Percentiles rank a stretch among this genome's conserved stretches.
phyloP scores from a whole-genome alignment of 2,888 invertebrate genomes.

The Ferrisia virgata region DNA sequence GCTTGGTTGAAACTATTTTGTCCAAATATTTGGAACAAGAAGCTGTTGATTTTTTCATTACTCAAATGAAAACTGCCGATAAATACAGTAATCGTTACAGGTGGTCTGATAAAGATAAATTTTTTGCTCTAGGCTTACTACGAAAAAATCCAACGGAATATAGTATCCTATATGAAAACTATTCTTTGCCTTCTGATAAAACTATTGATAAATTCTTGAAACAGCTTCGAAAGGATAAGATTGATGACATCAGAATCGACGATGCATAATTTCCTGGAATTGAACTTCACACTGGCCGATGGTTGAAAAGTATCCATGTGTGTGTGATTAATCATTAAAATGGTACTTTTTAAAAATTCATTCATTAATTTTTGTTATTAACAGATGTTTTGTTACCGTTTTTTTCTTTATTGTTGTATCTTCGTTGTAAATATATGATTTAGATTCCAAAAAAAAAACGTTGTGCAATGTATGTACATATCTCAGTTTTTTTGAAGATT shows the following conservation, averaged over 20 bases:
- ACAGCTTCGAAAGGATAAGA: neutral
- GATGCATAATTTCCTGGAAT: neutral
- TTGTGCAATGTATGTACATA: neutral
- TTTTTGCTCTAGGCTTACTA: constrained; percentile 29
- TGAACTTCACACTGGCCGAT: neutral
- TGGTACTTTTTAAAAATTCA: neutral
- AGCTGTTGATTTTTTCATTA: constrained; percentile 38
- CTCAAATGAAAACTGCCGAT: constrained; percentile 34
- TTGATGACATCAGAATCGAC: neutral
- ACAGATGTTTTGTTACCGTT: neutral
- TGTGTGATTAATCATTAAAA: neutral
- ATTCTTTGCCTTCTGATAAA: constrained; percentile 32
- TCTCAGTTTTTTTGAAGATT: neutral
- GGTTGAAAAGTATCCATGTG: neutral
- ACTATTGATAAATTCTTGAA: constrained; percentile 28
- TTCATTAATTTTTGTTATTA: neutral
- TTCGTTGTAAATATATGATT: neutral
- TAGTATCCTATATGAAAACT: constrained; percentile 5
- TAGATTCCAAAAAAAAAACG: neutral
- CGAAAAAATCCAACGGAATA: constrained; percentile 29
- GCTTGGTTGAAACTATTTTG: constrained; percentile 3
- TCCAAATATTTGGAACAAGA: constrained; percentile 36
- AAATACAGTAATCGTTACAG: constrained; percentile 23
- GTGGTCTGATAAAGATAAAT: constrained; percentile 41
- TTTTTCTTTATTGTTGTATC: neutral